Conservation (phyloP, 1,140 invertebrate species). For the Drosophila saltans region DNA sequence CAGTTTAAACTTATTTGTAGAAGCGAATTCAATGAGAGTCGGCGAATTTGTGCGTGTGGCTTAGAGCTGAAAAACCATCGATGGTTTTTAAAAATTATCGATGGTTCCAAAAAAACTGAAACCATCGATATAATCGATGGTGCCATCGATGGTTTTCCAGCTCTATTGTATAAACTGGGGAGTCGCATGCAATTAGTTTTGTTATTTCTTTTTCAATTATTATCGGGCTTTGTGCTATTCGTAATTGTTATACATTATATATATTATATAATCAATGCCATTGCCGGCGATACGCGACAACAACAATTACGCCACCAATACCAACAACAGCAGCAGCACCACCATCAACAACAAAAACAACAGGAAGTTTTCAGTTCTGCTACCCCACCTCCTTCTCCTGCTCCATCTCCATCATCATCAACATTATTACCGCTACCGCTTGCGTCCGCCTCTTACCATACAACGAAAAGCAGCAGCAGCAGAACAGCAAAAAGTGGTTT, state of each 20-base stretch:
- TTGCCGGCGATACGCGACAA: slow-evolving; percentile 62
- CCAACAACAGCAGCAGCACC: slow-evolving; percentile 9
- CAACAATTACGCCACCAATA: background rate
- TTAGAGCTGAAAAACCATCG: too few relatives aligned
- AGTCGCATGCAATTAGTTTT: slow-evolving; percentile 79
- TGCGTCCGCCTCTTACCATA: background rate
- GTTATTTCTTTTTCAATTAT: slow-evolving; percentile 72
- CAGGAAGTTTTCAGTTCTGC: slow-evolving; percentile 19
- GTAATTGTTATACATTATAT: slow-evolving; percentile 81
- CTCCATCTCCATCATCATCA: slow-evolving; percentile 1
- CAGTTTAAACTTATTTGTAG: too few relatives aligned
- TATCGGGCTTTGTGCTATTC: slow-evolving; percentile 75
- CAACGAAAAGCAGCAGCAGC: background rate
- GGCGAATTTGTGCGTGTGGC: too few relatives aligned
- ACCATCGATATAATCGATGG: too few relatives aligned
- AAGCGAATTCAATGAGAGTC: too few relatives aligned
- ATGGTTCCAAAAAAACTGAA: too few relatives aligned
- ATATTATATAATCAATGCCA: slow-evolving; percentile 81
- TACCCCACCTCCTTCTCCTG: slow-evolving; percentile 23
- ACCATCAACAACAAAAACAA: slow-evolving; percentile 34
- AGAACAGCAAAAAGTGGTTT: slow-evolving; percentile 27
- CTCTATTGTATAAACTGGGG: background rate
- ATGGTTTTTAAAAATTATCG: too few relatives aligned
- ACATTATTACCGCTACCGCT: slow-evolving; percentile 5
- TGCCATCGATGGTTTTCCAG: too few relatives aligned